Evolutionary conservation across 2,888 invertebrate genomes (phyloP), one percentile per base, ranked within the genome.

Genomic region (Idaea aversata): DNA sequence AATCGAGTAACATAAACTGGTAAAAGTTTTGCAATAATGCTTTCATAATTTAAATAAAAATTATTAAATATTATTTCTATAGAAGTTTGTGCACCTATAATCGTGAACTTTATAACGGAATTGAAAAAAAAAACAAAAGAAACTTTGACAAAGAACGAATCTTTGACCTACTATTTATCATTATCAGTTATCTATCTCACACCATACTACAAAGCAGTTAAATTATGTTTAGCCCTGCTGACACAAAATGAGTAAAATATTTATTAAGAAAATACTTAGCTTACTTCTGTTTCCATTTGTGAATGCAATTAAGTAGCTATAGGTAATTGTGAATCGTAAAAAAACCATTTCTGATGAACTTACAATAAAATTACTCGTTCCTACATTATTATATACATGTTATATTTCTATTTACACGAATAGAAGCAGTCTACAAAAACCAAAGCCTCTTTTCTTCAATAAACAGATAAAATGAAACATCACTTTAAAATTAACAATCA

Each of bases 1-100:
- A 73, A 74, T 77, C 80, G 82, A 86, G 78, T 88, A 87, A 88
- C 81, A 81, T 78, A 86, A 86, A 87, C 79, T 87, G 87, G 88
- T 89, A 88, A 87, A 87, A 86, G 83, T 82, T 83, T 86, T 78
- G 76, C 7, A 47, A 47, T 13, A 47, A 47, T 25, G 25, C 25
- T 25, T 25, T 2, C 25, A 25, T 25, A 25, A 25, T 25, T 25
- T 25, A 25, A 25, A 25, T 25, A 25, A 25, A 25, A 25, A 25
- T 25, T 25, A 25, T 25, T 2, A 25, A 25, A 25, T 25, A 25
- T 25, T 25, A 25, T 25, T 13, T 13, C 13, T 7, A 13, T 47
- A 13, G 13, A 36, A 13, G 47, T 47, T 47, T 47, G 47, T 47
- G 47, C 47, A 47, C 47, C 13, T 0, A 47, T 47, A 10, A 6